Percentiles rank a stretch among this genome's conserved stretches.
These are phyloP conservation scores for Caenorhabditis remanei DNA, from an alignment of 1,140 invertebrate species.

Conservation along the genomic window DNA sequence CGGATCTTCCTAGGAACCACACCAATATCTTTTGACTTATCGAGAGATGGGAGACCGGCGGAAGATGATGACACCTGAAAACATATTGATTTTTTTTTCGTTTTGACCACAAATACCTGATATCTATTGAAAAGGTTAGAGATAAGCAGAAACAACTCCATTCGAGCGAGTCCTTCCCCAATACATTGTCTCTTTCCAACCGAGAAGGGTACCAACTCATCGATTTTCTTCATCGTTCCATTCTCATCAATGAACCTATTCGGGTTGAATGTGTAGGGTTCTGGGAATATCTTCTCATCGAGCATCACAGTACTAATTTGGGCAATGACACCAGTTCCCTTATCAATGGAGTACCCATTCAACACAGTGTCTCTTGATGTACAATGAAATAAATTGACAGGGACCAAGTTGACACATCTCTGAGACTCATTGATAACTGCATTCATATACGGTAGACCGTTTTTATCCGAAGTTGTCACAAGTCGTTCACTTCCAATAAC, in stretches of 20 bases:
- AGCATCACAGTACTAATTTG: slow-evolving; percentile 89
- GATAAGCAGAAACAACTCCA: slow-evolving; percentile 92
- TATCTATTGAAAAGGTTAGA: slow-evolving; percentile 87
- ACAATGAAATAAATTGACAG: slow-evolving; percentile 59
- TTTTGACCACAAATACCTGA: background rate
- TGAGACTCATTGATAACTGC: slow-evolving; percentile 68
- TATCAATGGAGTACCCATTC: slow-evolving; percentile 81
- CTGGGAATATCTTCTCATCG: slow-evolving; percentile 85
- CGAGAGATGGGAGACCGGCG: background rate
- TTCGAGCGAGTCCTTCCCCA: slow-evolving; percentile 88
- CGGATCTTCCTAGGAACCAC: background rate
- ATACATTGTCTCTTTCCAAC: slow-evolving; percentile 88
- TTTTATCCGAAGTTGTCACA: slow-evolving; percentile 73
- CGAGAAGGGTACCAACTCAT: slow-evolving; percentile 89
- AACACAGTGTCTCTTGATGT: slow-evolving; percentile 82
- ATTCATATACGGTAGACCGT: slow-evolving; percentile 54
- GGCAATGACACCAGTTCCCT: slow-evolving; percentile 86
- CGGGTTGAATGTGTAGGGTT: slow-evolving; percentile 87
- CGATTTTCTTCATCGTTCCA: slow-evolving; percentile 84
- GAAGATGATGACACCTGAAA: background rate
- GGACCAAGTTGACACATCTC: slow-evolving; percentile 61
- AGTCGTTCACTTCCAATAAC: slow-evolving; percentile 71
- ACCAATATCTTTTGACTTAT: background rate
- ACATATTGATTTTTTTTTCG: background rate
- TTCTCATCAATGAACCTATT: slow-evolving; percentile 85